phyloP scores from a whole-genome alignment of 2,797 vertebrate species.

The Myotis findleyi region DNA sequence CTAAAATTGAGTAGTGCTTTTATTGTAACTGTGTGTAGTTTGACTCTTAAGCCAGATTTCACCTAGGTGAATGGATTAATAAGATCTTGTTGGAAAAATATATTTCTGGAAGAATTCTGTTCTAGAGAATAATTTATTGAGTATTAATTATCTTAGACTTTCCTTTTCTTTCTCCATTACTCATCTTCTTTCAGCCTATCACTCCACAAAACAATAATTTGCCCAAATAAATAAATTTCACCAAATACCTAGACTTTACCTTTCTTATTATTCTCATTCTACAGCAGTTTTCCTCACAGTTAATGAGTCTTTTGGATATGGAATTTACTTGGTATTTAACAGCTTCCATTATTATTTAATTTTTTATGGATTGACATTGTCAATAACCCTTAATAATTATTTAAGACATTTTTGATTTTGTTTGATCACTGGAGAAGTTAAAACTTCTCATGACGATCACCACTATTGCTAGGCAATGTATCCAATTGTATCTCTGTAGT shows the following conservation, averaged over 20 bases:
- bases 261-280: not conserved
- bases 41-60: conserved; percentile 11
- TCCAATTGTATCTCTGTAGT: not conserved
- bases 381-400: not conserved
- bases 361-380: not conserved
- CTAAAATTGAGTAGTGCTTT: conserved; percentile 31
- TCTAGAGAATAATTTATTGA: conserved; percentile 17
- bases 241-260: not conserved
- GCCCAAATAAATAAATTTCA: not conserved
- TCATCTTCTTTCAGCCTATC: not conserved
- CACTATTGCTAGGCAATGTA: not conserved
- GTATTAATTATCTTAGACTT: not conserved
- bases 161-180: not conserved
- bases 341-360: not conserved
- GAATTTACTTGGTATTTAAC: not conserved
- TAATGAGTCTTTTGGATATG: not conserved
- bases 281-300: not conserved
- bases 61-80: not conserved
- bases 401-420: not conserved
- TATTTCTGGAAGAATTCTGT: conserved; percentile 49
- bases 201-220: not conserved
- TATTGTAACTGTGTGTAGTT: not conserved
- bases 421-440: not conserved
- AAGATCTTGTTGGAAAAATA: not conserved
- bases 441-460: not conserved